A percentile compares a stretch with the other conserved stretches of the same genome.
Evolutionary conservation across 2,113 vertebrate species (phyloP).

Genomic region (Mionectes macconnelli): DNA sequence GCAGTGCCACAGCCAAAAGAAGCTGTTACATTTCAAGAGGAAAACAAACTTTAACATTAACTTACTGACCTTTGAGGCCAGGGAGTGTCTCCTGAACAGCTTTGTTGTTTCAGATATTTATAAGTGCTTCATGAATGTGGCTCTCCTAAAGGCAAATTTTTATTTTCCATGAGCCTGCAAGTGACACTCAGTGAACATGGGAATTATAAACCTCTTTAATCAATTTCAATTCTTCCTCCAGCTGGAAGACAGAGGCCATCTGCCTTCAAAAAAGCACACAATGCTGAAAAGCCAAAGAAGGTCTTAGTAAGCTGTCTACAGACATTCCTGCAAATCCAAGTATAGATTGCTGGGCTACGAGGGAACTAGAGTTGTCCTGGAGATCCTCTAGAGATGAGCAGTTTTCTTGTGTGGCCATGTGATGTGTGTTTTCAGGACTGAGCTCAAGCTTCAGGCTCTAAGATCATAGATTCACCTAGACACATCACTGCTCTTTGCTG

Average conservation of each 20-base stretch:
- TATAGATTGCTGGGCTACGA: not conserved
- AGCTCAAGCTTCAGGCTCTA: not conserved
- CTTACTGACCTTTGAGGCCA: not conserved
- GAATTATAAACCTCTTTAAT: not conserved
- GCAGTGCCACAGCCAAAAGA: not conserved
- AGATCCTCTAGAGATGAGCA: not conserved
- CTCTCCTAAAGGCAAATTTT: not conserved
- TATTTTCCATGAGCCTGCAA: not conserved
- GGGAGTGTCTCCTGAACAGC: not conserved
- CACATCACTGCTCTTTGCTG: not conserved
- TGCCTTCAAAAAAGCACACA: not conserved
- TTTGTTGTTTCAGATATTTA: not conserved
- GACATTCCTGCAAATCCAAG: not conserved
- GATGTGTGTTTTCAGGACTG: fast-evolving
- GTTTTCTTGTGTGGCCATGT: not conserved
- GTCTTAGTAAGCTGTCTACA: not conserved
- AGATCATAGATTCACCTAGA: not conserved
- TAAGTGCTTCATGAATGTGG: not conserved
- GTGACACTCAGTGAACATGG: not conserved
- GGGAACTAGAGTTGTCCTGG: not conserved
- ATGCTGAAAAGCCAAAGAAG: not conserved
- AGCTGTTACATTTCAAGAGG: not conserved
- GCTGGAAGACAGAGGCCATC: not conserved
- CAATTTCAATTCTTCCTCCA: not conserved
- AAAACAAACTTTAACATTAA: not conserved